phyloP scores from a whole-genome alignment of 2,113 vertebrate species.

The Callithrix jacchus region DNA sequence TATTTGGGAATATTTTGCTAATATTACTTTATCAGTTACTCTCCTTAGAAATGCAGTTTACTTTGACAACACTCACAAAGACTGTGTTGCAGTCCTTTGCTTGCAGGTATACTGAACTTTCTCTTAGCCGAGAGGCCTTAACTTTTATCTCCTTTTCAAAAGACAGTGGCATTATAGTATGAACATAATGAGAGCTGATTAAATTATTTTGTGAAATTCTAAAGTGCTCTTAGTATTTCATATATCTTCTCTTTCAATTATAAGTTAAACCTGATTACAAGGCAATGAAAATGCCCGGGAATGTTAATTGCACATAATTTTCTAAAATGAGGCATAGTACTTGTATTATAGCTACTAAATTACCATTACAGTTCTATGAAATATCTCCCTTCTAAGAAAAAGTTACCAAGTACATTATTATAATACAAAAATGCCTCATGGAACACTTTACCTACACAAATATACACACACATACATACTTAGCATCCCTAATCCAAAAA shows the following conservation, averaged over 20 bases:
- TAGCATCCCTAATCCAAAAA: background rate
- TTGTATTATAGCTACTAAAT: constrained; percentile 29
- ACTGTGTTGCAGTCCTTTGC: background rate
- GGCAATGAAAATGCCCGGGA: constrained; percentile 34
- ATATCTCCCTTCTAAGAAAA: background rate
- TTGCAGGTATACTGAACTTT: background rate
- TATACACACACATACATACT: background rate
- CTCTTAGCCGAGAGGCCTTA: background rate
- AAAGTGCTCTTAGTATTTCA: constrained; percentile 20
- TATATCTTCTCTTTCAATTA: background rate
- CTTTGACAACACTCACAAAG: constrained; percentile 3
- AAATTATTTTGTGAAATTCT: background rate
- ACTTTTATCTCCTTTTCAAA: constrained; percentile 14
- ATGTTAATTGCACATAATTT: background rate
- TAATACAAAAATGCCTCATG: background rate
- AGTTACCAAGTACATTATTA: background rate
- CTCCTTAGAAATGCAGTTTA: constrained; percentile 55
- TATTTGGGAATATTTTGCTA: constrained; percentile 57
- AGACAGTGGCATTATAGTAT: background rate
- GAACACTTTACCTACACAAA: background rate
- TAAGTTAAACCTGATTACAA: constrained; percentile 11
- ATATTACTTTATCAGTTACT: constrained; percentile 38
- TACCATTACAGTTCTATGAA: background rate
- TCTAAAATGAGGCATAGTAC: background rate
- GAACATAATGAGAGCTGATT: background rate